These are phyloP conservation scores for Tachuris rubrigastra DNA, from an alignment of 2,113 vertebrate genomes.

Conservation along the genomic window DNA sequence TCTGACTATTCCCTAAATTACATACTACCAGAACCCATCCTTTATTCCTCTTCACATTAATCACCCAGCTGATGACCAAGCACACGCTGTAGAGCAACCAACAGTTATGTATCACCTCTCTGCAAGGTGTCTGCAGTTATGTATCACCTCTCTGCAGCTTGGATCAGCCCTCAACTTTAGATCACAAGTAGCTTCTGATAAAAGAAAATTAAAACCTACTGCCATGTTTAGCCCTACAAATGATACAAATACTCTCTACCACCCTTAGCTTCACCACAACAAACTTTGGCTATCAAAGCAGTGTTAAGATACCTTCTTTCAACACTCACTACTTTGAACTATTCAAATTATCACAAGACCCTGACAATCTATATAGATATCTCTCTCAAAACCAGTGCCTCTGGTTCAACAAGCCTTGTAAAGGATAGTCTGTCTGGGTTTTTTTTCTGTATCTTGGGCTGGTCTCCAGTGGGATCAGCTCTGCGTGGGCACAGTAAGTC, in stretches of 20 bases:
- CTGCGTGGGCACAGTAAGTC: accelerated
- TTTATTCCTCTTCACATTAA: background rate
- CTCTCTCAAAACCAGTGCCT: background rate
- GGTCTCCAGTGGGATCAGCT: background rate
- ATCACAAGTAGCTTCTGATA: background rate
- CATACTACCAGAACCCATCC: background rate
- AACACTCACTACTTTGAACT: background rate
- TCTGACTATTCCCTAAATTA: background rate
- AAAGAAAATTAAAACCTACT: background rate
- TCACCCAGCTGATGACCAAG: background rate
- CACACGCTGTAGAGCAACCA: background rate
- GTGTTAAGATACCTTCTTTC: background rate
- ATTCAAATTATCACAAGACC: background rate
- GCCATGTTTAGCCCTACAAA: accelerated
- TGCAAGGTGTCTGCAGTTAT: background rate
- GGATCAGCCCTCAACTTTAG: background rate
- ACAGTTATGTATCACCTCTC: background rate
- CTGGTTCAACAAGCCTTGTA: background rate
- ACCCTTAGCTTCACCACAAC: background rate
- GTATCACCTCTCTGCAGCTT: background rate
- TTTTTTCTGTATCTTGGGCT: background rate
- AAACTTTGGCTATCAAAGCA: background rate
- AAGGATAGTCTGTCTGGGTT: background rate
- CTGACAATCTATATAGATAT: background rate
- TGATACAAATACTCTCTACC: background rate